Conservation (phyloP, 2,797 vertebrate species). For the Carapus acus region DNA sequence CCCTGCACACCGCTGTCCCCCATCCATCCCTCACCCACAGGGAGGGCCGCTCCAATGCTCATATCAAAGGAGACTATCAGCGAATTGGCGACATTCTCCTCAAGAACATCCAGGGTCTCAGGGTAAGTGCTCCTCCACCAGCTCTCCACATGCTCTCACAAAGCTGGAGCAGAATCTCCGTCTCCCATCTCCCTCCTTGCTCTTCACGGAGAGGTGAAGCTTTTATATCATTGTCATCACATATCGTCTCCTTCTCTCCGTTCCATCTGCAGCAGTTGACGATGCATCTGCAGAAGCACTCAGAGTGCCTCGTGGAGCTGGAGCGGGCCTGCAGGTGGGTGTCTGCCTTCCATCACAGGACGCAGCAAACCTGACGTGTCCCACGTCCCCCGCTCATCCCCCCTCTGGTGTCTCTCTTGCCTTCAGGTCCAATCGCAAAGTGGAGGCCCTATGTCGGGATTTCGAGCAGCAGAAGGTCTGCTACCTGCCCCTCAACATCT, state of each 20-base stretch:
- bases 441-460: slow-evolving; percentile 82
- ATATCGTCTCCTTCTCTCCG: not conserved
- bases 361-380: not conserved
- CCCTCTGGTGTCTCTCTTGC: too few species aligned
- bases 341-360: not conserved
- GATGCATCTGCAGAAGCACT: slow-evolving; percentile 83
- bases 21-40: slow-evolving; percentile 54
- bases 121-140: slow-evolving; percentile 76
- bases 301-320: slow-evolving; percentile 85
- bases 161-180: too few species aligned
- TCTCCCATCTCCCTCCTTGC: not conserved
- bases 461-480: slow-evolving; percentile 95
- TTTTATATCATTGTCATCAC: too few species aligned
- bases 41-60: slow-evolving; percentile 90
- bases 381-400: not conserved
- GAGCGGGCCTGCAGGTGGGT: slow-evolving; percentile 70
- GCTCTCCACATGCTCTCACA: too few species aligned
- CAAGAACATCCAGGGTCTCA: slow-evolving; percentile 86
- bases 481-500: slow-evolving; percentile 92
- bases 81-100: slow-evolving; percentile 88
- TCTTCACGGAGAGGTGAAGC: too few species aligned
- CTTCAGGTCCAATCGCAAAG: slow-evolving; percentile 72
- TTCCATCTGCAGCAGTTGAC: slow-evolving; percentile 75
- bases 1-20: not conserved
- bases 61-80: slow-evolving; percentile 89